These are phyloP conservation scores for Balaenoptera acutorostrata DNA, from an alignment of 2,113 vertebrate species.

Conservation along the genomic window DNA sequence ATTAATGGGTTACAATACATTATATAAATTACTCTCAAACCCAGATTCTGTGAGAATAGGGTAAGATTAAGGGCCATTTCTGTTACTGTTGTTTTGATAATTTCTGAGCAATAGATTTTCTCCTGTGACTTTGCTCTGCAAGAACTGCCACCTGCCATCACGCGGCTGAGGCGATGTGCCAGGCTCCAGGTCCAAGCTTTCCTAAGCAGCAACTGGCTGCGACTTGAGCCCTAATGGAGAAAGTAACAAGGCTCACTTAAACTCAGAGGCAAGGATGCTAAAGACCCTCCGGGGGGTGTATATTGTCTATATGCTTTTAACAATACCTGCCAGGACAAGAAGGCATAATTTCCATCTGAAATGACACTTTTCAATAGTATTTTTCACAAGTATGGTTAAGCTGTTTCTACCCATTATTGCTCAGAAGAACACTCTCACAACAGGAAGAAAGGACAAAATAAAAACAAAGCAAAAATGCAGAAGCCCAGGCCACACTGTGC, in stretches of 20 bases:
- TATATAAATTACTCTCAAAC: not conserved
- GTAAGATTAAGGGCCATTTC: not conserved
- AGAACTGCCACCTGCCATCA: not conserved
- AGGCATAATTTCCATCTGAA: not conserved
- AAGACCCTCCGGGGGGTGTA: not conserved
- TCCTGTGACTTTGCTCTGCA: not conserved
- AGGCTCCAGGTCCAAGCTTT: not conserved
- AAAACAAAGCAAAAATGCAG: not conserved
- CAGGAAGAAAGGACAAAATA: not conserved
- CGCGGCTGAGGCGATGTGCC: not conserved
- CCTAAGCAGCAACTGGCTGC: not conserved
- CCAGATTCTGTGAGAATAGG: not conserved
- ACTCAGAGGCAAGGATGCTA: not conserved
- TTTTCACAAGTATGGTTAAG: not conserved
- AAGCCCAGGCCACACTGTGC: not conserved
- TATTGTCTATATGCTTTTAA: not conserved
- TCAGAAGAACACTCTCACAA: not conserved
- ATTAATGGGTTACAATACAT: not conserved
- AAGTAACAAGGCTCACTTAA: not conserved
- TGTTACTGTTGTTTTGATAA: not conserved
- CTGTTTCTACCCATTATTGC: not conserved
- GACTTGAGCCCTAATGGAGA: not conserved
- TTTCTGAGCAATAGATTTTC: not conserved
- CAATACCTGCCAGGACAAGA: not conserved
- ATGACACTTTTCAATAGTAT: not conserved